Base-by-base conservation (phyloP, 2,113 vertebrate species). In the Sorex fumeus region DNA sequence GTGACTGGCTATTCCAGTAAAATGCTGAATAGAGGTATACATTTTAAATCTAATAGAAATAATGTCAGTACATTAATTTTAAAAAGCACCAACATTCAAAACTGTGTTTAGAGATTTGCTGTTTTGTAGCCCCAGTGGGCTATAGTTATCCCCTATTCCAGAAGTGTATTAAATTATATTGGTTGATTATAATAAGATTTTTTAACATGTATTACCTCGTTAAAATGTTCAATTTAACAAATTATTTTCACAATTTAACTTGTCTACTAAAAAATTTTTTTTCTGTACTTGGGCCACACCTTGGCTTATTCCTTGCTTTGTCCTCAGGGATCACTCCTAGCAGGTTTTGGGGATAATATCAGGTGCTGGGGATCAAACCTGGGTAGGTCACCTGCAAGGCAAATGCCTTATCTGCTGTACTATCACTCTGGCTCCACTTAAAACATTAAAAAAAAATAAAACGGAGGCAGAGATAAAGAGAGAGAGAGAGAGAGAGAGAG, bases 1-100 rank as follows among this genome's bases (percentile, higher is more conserved):
- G n/a, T 91, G 13, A 82, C 40, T 75, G 57, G 11, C 27, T 66
- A 66, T 30, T 78, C 19, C 27, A 83, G 21, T 80, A 84, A 87
- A 94, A 69, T 23, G 8, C 34, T 90, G 25, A 83, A 8, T 30
- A 84, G 8, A 30, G 16, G 47, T 69, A 28, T 45, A 27, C 6
- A 6, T 71, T 84, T 0, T 40, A 82, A 5, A 3, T 13, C 45
- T 76, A 64, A 84, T 9, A 95, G 78, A 2, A 90, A 1, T 19
- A 70, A 93, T 57, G 13, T 32, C 32, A 84, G 28, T 78, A 69
- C 30, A 34, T 45, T 71, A 60, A n/a, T n/a, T 67, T 60, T 72
- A 40, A 25, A 84, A 85, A 60, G 15, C 8, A 76, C 2, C 36
- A 66, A 5, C 62, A n/a, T 45, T 13, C 76, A 72, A 93, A 30